These are phyloP conservation scores for Erebia aethiops DNA, from an alignment of 2,888 invertebrate species.

Conservation along the genomic window DNA sequence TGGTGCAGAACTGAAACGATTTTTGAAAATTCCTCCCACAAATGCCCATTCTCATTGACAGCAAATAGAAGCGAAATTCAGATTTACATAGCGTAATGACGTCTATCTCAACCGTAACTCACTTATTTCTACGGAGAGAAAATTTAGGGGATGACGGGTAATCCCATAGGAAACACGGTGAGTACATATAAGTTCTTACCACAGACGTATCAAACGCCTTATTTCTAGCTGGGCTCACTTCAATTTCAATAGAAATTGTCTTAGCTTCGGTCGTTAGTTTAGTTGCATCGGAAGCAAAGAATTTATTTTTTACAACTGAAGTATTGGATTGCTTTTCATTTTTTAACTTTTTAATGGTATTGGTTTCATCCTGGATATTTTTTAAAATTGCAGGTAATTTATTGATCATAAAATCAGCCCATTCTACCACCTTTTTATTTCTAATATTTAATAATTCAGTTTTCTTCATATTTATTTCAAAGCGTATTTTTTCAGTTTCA, in stretches of 20 bases:
- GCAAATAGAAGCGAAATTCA: no score
- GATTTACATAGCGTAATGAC: no score
- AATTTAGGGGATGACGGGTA: no score
- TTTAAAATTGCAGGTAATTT: slow-evolving; percentile 54
- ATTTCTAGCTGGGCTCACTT: neutral
- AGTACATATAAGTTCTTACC: neutral
- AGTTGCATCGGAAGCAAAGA: neutral
- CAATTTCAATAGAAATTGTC: neutral
- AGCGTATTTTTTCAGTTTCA: slow-evolving; percentile 46
- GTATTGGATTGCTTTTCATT: slow-evolving; percentile 33
- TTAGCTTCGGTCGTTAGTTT: neutral
- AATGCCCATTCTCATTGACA: no score
- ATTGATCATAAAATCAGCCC: slow-evolving; percentile 58
- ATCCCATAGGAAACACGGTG: neutral
- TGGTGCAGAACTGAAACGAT: no score
- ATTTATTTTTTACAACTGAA: neutral
- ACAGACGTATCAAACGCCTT: neutral
- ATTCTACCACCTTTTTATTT: slow-evolving; percentile 53
- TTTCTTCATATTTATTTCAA: slow-evolving; percentile 52
- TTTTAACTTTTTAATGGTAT: slow-evolving; percentile 44
- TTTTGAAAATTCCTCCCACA: no score
- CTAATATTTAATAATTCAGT: slow-evolving; percentile 47
- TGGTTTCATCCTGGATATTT: slow-evolving; percentile 49
- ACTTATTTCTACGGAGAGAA: no score
- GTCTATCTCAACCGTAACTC: no score